A percentile compares a stretch with the other conserved stretches of the same genome.
These are phyloP conservation scores for Cetoscarus ocellatus DNA, from an alignment of 2,797 vertebrate species.

Conservation along the genomic window DNA sequence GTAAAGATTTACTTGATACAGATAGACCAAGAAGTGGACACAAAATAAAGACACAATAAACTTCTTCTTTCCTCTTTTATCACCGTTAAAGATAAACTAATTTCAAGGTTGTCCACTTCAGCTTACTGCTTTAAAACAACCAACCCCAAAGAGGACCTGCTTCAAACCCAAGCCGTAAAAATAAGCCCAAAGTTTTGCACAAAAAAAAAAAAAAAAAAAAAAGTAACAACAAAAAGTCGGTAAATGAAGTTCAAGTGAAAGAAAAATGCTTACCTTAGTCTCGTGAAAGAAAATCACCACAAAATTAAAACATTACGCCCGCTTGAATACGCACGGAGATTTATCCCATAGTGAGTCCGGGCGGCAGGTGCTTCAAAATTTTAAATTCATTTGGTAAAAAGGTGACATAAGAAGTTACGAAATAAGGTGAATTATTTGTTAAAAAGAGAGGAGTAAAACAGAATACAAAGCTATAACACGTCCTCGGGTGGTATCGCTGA, in stretches of 20 bases:
- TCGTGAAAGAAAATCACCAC: not conserved
- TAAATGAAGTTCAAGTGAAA: not conserved
- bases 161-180: not conserved
- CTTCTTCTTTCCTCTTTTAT: too few relatives aligned
- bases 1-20: too few relatives aligned
- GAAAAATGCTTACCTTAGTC: constrained; percentile 51
- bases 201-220: not conserved
- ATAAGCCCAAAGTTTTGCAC: not conserved
- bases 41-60: too few relatives aligned
- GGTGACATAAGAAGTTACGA: rapidly evolving
- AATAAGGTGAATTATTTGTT: not conserved
- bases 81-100: too few relatives aligned
- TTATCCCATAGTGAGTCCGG: constrained; percentile 19
- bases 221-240: too few relatives aligned
- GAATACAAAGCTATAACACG: not conserved
- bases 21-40: too few relatives aligned
- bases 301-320: not conserved
- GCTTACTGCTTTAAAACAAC: not conserved
- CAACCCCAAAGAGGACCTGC: not conserved
- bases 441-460: not conserved
- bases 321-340: constrained; percentile 12
- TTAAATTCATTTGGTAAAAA: not conserved
- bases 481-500: constrained; percentile 10
- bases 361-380: constrained; percentile 35
- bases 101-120: not conserved